A percentile compares a stretch with the other conserved stretches of the same genome.
Evolutionary conservation across 2,797 vertebrate genomes (phyloP).

Genomic region (Bucorvus abyssinicus): DNA sequence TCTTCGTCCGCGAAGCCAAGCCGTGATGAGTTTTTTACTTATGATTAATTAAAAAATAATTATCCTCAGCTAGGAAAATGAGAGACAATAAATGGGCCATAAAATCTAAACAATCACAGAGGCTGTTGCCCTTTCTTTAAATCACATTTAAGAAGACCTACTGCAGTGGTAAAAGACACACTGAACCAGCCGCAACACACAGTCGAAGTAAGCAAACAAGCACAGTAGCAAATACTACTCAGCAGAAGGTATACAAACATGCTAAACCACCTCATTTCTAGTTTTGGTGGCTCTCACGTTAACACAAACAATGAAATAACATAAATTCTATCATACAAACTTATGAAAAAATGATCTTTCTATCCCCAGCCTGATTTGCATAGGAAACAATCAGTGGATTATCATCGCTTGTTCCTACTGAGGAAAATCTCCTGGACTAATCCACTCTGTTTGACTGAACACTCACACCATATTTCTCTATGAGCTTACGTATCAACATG

Average conservation of each 20-base stretch:
- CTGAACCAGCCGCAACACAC: neutral
- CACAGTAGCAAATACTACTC: neutral
- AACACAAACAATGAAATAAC: neutral
- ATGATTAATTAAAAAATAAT: constrained; percentile 76
- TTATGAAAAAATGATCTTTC: neutral
- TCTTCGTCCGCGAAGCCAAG: too few relatives aligned
- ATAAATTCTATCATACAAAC: neutral
- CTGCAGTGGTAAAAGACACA: constrained; percentile 15
- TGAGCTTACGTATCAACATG: neutral
- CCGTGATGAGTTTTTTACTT: constrained; percentile 48
- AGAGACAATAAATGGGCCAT: constrained; percentile 68
- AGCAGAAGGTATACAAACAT: neutral
- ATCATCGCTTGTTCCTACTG: neutral
- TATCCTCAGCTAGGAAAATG: constrained; percentile 59
- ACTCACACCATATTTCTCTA: neutral
- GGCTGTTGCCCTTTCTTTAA: constrained; percentile 37
- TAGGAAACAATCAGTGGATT: neutral
- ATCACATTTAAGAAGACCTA: constrained; percentile 44
- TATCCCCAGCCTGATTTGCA: neutral
- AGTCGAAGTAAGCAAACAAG: neutral
- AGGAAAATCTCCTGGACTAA: neutral
- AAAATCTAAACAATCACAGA: constrained; percentile 68
- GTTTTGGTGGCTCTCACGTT: neutral
- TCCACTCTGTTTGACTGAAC: neutral
- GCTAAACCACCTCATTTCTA: neutral